Evolutionary conservation across 2,797 vertebrate species (phyloP).

Genomic region (Gallirallus australis): DNA sequence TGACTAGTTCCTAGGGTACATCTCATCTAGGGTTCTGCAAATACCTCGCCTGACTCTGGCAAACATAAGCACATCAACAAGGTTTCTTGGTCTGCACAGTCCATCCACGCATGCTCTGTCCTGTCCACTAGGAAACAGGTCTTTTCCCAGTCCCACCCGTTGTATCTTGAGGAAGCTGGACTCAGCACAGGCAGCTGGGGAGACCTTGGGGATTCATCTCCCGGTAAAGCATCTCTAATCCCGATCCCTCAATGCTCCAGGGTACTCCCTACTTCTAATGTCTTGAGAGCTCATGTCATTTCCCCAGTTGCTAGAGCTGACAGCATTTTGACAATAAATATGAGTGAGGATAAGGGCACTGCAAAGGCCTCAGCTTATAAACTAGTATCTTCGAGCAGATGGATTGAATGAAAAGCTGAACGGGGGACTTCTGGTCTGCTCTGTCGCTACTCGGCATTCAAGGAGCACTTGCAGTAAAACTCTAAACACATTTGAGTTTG

Average conservation of each 20-base stretch:
- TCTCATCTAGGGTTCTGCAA: background rate
- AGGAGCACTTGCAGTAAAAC: background rate
- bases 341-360: background rate
- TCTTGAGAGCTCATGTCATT: background rate
- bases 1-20: background rate
- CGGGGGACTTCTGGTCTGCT: background rate
- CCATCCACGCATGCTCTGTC: background rate
- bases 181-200: background rate
- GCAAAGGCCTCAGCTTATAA: background rate
- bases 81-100: background rate
- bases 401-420: background rate
- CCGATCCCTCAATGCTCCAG: background rate
- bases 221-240: constrained; percentile 11
- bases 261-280: background rate
- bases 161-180: background rate
- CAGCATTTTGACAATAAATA: background rate
- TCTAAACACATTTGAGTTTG: background rate
- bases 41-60: background rate
- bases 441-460: background rate
- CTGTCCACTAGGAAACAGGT: background rate
- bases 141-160: background rate
- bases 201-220: background rate
- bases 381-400: background rate
- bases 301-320: constrained; percentile 47
- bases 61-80: background rate